phyloP scores from a whole-genome alignment of 2,888 invertebrate genomes.

The Gymnocheta viridis region DNA sequence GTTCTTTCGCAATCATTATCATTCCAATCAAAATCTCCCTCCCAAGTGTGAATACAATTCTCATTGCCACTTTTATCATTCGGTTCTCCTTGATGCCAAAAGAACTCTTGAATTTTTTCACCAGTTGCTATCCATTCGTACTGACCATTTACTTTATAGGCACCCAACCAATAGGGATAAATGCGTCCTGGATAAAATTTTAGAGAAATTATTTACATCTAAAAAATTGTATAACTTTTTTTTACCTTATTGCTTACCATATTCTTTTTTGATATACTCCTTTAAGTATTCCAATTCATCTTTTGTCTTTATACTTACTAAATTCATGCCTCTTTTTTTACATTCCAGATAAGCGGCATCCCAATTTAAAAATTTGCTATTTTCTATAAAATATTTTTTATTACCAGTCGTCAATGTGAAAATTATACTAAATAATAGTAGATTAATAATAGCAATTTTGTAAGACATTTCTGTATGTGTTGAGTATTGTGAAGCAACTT shows the following conservation, averaged over 20 bases:
- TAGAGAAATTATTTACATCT: background rate
- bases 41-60: constrained; percentile 50
- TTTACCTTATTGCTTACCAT: background rate
- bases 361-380: constrained; percentile 1
- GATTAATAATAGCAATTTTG: background rate
- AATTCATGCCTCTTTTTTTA: constrained; percentile 13
- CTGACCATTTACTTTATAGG: background rate
- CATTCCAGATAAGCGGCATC: background rate
- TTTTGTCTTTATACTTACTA: constrained; percentile 1
- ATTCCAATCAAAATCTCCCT: constrained; percentile 55
- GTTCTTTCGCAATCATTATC: constrained; percentile 45
- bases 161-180: constrained; percentile 52
- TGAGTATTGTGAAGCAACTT: background rate
- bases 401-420: background rate
- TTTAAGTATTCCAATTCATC: constrained; percentile 29
- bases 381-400: constrained; percentile 33
- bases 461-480: background rate
- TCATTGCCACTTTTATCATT: constrained; percentile 38
- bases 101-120: constrained; percentile 5
- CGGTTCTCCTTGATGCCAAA: constrained; percentile 51
- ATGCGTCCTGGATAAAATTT: constrained; percentile 8
- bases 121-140: constrained; percentile 34
- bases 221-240: background rate
- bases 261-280: constrained; percentile 26
- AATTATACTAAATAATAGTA: background rate